Evolutionary conservation across 1,140 invertebrate species (phyloP).

Genomic region (Palaemon carinicauda): DNA sequence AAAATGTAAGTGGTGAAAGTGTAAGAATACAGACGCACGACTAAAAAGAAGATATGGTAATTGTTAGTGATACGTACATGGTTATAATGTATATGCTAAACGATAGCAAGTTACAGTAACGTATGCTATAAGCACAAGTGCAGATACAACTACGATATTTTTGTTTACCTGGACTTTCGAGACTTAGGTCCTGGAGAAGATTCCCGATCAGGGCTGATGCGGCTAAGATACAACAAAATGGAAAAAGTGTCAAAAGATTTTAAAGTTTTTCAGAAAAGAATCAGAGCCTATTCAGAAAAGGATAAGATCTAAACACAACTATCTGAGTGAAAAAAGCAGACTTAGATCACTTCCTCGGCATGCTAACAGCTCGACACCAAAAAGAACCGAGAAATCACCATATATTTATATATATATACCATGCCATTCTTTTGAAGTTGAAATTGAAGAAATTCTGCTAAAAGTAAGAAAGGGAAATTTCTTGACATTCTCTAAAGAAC

Average conservation of each 20-base stretch:
- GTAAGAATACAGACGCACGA: no score
- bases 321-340: not conserved
- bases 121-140: not conserved
- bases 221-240: conserved; percentile 58
- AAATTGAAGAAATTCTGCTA: no score
- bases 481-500: not conserved
- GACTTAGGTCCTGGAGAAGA: conserved; percentile 57
- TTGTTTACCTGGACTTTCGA: conserved; percentile 59
- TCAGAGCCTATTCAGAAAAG: no score
- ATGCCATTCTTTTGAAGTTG: no score
- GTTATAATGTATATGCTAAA: no score
- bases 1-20: no score
- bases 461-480: not conserved
- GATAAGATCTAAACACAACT: no score
- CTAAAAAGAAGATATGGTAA: no score
- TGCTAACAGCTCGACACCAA: not conserved
- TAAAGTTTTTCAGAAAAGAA: no score
- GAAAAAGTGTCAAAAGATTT: not conserved
- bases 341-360: conserved; percentile 1
- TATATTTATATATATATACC: no score
- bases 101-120: not conserved
- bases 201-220: conserved; percentile 60
- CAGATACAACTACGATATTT: not conserved
- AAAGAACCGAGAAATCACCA: not conserved
- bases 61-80: no score